Evolutionary conservation across 2,888 invertebrate genomes (phyloP), one percentile per base, ranked within the genome.

Genomic region (Neoscelio sp.): DNA sequence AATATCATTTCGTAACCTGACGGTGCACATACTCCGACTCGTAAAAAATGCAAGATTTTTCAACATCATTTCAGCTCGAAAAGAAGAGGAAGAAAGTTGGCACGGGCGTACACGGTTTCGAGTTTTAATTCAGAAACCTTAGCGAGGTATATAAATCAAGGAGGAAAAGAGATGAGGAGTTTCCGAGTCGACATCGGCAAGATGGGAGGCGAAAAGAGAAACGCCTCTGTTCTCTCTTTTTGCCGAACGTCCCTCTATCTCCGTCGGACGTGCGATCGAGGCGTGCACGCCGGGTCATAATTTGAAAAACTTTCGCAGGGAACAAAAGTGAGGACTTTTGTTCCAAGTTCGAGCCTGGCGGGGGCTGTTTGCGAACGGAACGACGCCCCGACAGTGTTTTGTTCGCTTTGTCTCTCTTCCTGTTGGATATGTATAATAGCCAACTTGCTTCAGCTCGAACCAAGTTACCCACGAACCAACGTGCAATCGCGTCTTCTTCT

Each of bases 241-340:
- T 64, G 77, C 65, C 65, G 82, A 62, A 65, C 73, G 74, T 64
- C 82, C 71, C 83, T 80, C 77, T 78, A 20, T 60, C 64, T 56
- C 78, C 76, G 80, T 81, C 77, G 46, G 56, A 50, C 58, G 60
- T 54, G 67, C 60, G 62, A 58, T 60, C 67, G 33, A 62, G 60
- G 75, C 67, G 73, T 58, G 50, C 73, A 68, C 60, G 78, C 81
- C 68, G 83, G 86, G 86, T 86, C 86, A 89, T 89, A 89, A 89
- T 88, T 89, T 85, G 88, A 88, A 89, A 89, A 89, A 89, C 89
- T 89, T 89, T 89, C 81, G 83, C 74, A 81, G 78, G 80, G 87
- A 88, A 89, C 89, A 89, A 89, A 89, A 89, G 89, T 89, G 83
- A 85, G 85, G 86, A 89, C 89, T 89, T 89, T 89, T 88, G 87